Conservation (phyloP, 1,140 invertebrate species). For the Diplogasteroides magnus region DNA sequence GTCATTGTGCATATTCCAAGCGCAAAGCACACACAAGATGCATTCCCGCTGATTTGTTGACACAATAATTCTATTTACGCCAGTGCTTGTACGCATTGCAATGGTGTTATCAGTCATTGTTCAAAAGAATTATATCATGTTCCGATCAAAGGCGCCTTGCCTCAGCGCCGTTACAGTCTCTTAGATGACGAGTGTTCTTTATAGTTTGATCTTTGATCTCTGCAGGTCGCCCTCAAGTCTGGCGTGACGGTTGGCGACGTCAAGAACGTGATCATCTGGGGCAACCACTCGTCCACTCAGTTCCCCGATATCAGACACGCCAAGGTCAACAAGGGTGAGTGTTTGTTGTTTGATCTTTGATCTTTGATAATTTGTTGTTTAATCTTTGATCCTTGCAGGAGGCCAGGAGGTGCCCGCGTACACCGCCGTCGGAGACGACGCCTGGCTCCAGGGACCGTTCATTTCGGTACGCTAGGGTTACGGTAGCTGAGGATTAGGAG, state of each 20-base stretch:
- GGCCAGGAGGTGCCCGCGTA: conserved; percentile 59
- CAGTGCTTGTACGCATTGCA: too few relatives aligned
- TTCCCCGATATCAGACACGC: conserved; percentile 93
- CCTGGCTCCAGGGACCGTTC: conserved; percentile 76
- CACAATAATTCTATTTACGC: too few relatives aligned
- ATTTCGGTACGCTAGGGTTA: conserved; percentile 63
- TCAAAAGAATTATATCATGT: conserved; percentile 8
- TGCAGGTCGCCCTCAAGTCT: conserved; percentile 58
- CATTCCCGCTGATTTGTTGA: too few relatives aligned
- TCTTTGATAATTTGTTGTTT: conserved; percentile 5
- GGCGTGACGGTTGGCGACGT: conserved; percentile 68
- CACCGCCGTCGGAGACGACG: conserved; percentile 74
- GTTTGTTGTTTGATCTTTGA: too few relatives aligned
- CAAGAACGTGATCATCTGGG: conserved; percentile 93
- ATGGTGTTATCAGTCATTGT: too few relatives aligned
- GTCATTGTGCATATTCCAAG: too few relatives aligned
- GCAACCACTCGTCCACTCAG: conserved; percentile 97
- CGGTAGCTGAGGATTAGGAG: too few relatives aligned
- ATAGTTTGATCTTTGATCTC: neutral
- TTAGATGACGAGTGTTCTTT: conserved; percentile 16
- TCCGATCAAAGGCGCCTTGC: neutral
- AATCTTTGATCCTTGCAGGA: conserved; percentile 13
- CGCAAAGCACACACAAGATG: too few relatives aligned
- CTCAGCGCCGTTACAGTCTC: neutral
- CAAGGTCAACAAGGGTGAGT: conserved; percentile 45